Evolutionary conservation across 2,113 vertebrate species (phyloP).

Genomic region (Mola mola): DNA sequence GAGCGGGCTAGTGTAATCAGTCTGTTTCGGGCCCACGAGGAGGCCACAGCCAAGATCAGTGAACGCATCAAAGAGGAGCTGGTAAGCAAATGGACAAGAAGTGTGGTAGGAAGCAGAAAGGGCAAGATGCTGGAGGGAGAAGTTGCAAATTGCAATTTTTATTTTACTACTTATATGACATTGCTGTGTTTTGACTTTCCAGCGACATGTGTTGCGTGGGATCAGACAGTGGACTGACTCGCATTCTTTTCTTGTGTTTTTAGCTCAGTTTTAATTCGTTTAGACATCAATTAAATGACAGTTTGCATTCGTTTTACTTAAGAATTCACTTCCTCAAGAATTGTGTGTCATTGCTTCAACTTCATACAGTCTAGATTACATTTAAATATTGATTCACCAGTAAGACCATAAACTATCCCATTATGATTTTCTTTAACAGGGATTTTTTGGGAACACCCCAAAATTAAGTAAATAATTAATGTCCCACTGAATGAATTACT

Average conservation of each 20-base stretch:
- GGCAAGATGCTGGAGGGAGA: too few relatives aligned
- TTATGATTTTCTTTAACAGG: slow-evolving; percentile 1
- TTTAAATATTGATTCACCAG: not conserved
- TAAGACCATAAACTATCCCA: too few relatives aligned
- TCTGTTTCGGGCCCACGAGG: slow-evolving; percentile 93
- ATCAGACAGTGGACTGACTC: too few relatives aligned
- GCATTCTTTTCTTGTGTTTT: too few relatives aligned
- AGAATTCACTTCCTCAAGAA: slow-evolving; percentile 3
- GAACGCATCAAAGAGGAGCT: slow-evolving; percentile 96
- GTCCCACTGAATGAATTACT: not conserved
- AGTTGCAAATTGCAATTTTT: too few relatives aligned
- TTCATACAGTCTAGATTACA: not conserved
- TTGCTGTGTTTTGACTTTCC: too few relatives aligned
- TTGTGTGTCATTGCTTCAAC: slow-evolving; percentile 15
- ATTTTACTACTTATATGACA: too few relatives aligned
- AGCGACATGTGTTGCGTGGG: too few relatives aligned
- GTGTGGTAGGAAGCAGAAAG: too few relatives aligned
- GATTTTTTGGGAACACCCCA: slow-evolving; percentile 4
- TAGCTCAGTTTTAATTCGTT: too few relatives aligned
- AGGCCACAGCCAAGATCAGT: slow-evolving; percentile 90
- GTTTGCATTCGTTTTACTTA: not conserved
- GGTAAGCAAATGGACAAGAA: slow-evolving; percentile 66
- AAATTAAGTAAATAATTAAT: not conserved
- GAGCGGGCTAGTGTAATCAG: slow-evolving; percentile 94
- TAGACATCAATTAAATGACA: too few relatives aligned